phyloP scores from a whole-genome alignment of 2,888 invertebrate species.

The Heliconius erato region DNA sequence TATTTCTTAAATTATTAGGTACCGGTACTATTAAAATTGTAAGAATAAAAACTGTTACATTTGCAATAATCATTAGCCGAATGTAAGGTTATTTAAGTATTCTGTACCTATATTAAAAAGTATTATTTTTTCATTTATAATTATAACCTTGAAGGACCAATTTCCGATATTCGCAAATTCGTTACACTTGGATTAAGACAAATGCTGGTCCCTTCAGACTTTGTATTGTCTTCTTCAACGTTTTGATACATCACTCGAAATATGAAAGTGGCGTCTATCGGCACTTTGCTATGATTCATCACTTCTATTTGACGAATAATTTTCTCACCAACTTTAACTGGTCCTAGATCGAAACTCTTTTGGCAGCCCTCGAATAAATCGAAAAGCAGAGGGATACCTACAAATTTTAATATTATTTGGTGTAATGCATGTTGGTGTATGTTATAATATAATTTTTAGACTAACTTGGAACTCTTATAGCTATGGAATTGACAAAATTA shows the following conservation, averaged over 20 bases:
- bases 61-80: no score
- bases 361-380: constrained; percentile 82
- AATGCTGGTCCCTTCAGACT: constrained; percentile 74
- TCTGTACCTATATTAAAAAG: no score
- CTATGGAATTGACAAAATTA: no score
- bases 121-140: neutral
- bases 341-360: constrained; percentile 78
- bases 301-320: constrained; percentile 83
- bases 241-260: constrained; percentile 80
- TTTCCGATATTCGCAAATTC: constrained; percentile 50
- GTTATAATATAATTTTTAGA: no score
- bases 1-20: no score
- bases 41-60: no score
- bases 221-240: constrained; percentile 62
- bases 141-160: constrained; percentile 68
- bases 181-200: constrained; percentile 67
- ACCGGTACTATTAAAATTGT: no score
- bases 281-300: constrained; percentile 85
- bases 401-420: neutral
- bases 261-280: constrained; percentile 83
- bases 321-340: constrained; percentile 81
- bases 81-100: no score
- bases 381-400: constrained; percentile 76
- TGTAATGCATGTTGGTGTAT: no score
- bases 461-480: no score